Percentiles rank a stretch among this genome's conserved stretches.
Evolutionary conservation across 2,113 vertebrate genomes (phyloP).

Genomic region (Calcarius ornatus): DNA sequence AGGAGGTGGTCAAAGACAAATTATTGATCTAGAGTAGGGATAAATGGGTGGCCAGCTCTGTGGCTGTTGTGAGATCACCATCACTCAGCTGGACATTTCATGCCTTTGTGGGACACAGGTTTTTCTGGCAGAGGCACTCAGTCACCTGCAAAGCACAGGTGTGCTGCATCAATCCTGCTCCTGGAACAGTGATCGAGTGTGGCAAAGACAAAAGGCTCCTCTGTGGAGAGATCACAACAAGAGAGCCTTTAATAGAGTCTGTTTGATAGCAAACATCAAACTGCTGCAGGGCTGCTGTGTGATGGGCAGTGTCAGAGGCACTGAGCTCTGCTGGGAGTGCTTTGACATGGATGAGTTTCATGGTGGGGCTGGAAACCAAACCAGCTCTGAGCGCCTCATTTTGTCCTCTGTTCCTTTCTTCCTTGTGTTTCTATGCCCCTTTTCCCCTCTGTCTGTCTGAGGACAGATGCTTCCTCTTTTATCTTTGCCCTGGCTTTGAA

Average conservation of each 20-base stretch:
- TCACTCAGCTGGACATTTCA: background rate
- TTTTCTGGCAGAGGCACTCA: background rate
- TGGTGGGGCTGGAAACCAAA: background rate
- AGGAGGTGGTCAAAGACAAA: background rate
- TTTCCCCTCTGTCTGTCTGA: background rate
- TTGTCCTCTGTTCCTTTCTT: background rate
- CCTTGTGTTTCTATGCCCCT: background rate
- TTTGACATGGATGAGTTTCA: background rate
- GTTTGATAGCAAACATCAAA: conserved; percentile 12
- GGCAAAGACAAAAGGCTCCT: background rate
- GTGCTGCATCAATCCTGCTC: background rate
- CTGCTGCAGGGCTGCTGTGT: background rate
- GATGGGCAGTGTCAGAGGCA: background rate
- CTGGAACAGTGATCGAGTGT: background rate
- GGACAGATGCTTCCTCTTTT: background rate
- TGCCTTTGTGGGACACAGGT: background rate
- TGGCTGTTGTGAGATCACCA: background rate
- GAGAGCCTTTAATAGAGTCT: background rate
- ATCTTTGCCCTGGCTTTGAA: conserved; percentile 2
- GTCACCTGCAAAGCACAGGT: background rate
- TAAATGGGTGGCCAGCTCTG: background rate
- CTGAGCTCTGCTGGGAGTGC: background rate
- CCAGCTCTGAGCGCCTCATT: background rate
- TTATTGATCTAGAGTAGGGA: background rate
- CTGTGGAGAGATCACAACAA: background rate